Evolutionary conservation across 1,140 invertebrate species (phyloP).

Genomic region (Trichoplusia ni): DNA sequence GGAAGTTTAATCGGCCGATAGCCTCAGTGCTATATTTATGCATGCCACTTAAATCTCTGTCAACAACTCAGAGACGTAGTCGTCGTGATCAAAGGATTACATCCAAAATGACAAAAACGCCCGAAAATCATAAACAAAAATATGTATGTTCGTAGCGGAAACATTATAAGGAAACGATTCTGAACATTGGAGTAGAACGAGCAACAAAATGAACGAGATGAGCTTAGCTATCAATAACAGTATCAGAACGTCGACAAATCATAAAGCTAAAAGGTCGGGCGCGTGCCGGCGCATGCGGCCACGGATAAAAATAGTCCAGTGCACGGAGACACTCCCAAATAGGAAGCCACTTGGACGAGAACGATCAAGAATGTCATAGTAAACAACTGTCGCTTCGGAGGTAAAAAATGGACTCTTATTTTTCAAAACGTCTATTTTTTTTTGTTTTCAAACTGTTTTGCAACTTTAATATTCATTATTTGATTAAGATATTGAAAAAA

Average conservation of each 20-base stretch:
- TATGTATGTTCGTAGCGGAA: slow-evolving; percentile 10
- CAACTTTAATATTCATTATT: too few relatives aligned
- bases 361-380: slow-evolving; percentile 53
- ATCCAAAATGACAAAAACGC: neutral
- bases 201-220: slow-evolving; percentile 3
- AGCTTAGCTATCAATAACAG: slow-evolving; percentile 46
- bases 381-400: slow-evolving; percentile 45
- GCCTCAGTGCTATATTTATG: neutral
- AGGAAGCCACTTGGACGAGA: slow-evolving; percentile 62
- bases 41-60: neutral
- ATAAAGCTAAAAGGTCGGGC: slow-evolving; percentile 61
- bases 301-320: slow-evolving; percentile 67
- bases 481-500: too few relatives aligned
- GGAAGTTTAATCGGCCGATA: too few relatives aligned
- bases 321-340: slow-evolving; percentile 69
- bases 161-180: slow-evolving; percentile 7
- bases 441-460: neutral
- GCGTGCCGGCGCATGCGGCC: slow-evolving; percentile 66
- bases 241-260: slow-evolving; percentile 56
- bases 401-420: neutral
- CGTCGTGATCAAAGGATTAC: slow-evolving; percentile 13
- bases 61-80: neutral
- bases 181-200: slow-evolving; percentile 7
- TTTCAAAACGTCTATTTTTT: neutral
- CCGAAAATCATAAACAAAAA: slow-evolving; percentile 9